phyloP scores from a whole-genome alignment of 2,113 vertebrate species.

The Ancistrus triradiatus region DNA sequence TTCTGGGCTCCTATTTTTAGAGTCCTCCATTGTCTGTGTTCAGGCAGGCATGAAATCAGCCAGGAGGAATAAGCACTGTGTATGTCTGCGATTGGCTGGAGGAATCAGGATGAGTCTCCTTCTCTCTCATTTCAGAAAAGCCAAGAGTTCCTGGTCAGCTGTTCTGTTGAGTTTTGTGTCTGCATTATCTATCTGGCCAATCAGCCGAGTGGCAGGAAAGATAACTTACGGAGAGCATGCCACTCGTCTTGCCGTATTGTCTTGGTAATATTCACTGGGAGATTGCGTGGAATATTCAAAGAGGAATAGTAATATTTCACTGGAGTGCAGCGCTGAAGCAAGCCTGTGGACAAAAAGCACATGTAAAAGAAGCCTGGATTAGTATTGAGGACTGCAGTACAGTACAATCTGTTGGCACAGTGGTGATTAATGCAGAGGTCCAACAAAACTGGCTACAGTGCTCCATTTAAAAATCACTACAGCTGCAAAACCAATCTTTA shows the following conservation, averaged over 20 bases:
- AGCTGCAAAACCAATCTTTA: too few species aligned
- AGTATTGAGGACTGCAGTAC: too few species aligned
- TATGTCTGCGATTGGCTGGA: conserved; percentile 17
- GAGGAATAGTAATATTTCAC: conserved; percentile 94
- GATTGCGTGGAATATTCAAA: conserved; percentile 78
- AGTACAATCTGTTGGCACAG: too few species aligned
- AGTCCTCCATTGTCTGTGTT: conserved; percentile 29
- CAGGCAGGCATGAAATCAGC: conserved; percentile 29
- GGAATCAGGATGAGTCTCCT: conserved; percentile 4
- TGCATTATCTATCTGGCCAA: conserved; percentile 10
- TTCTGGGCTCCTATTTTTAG: conserved; percentile 27
- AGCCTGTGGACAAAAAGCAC: conserved; percentile 53
- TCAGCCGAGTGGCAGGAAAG: background rate
- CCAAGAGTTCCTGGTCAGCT: conserved; percentile 16
- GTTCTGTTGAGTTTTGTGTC: conserved; percentile 26
- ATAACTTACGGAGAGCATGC: conserved; percentile 86
- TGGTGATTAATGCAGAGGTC: too few species aligned
- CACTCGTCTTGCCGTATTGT: conserved; percentile 89
- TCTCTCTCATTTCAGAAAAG: background rate
- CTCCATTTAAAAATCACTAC: too few species aligned
- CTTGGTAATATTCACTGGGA: conserved; percentile 83
- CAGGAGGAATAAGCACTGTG: conserved; percentile 16
- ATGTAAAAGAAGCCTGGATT: too few species aligned
- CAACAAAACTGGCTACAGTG: too few species aligned
- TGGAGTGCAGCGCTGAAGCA: conserved; percentile 81